Base-by-base conservation (phyloP, 2,888 invertebrate species). In the Mesoligia furuncula region DNA sequence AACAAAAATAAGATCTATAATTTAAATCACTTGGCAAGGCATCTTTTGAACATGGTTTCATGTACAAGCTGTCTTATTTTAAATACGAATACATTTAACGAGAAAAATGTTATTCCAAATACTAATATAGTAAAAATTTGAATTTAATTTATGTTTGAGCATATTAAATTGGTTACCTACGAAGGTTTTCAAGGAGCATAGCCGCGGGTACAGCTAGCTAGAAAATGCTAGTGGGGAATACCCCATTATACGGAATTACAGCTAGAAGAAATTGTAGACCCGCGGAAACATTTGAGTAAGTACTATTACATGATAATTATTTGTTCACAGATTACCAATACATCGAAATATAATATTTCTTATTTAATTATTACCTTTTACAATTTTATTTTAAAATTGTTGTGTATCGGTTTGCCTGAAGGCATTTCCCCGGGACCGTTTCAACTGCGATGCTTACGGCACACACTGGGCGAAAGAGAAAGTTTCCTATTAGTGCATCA, bases 391-490 rank as follows among this genome's bases (percentile, higher is more conserved):
- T 71, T 24, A 78, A 72, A 76, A 71, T 83, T 85, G 85, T 79
- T 83, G 85, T 80, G 76, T 81, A 81, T 76, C 77, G 75, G 67
- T 73, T 73, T 71, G 54, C 31, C 67, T 65, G 77, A 76, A 76
- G 62, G 67, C 70, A 67, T 69, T 73, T 81, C 70, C 80, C 77
- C 85, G 72, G 81, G 79, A 84, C 77, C 85, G 75, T 77, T 85
- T 81, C 75, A 77, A 84, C 87, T 74, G 82, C 89, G 84, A 73
- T 78, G 86, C 78, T 89, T 92, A 95, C 95, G 96, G 96, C 96
- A 95, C 95, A 90, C 96, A 96, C 96, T 96, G 92, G 90, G 94
- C 93, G 93, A 93, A 94, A 95, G 89, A 95, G 90, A 95, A 94
- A 95, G 85, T 81, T 75, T 84, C 83, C 85, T 82, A 88, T 94